These are phyloP conservation scores for Lochmaea capreae DNA, from an alignment of 2,888 invertebrate genomes.

Conservation along the genomic window DNA sequence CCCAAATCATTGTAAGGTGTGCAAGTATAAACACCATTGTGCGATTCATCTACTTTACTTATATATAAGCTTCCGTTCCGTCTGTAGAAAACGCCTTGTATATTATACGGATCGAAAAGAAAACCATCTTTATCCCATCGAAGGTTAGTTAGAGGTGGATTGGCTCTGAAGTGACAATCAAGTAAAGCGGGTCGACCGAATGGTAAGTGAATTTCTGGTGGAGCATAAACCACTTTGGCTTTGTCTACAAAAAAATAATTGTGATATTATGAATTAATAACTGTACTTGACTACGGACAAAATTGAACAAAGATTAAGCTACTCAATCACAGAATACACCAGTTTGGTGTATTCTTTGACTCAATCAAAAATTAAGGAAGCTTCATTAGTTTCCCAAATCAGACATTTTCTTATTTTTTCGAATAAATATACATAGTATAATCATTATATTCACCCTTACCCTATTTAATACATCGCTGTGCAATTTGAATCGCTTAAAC, in stretches of 20 bases:
- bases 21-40: constrained; percentile 90
- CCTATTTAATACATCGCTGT: too few species aligned
- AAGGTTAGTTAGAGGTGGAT: constrained; percentile 89
- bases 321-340: too few species aligned
- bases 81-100: constrained; percentile 86
- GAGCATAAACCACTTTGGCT: constrained; percentile 90
- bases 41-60: constrained; percentile 85
- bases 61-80: constrained; percentile 75
- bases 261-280: too few species aligned
- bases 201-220: constrained; percentile 85
- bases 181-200: constrained; percentile 84
- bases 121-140: constrained; percentile 96
- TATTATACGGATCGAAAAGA: constrained; percentile 89
- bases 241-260: constrained; percentile 73
- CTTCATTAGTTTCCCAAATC: too few species aligned
- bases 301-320: too few species aligned
- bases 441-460: too few species aligned
- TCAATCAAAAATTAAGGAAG: too few species aligned
- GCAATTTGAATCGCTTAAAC: too few species aligned
- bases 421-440: too few species aligned
- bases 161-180: constrained; percentile 92
- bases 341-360: too few species aligned
- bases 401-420: too few species aligned
- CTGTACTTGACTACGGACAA: too few species aligned
- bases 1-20: constrained; percentile 92